Evolutionary conservation across 1,140 invertebrate species (phyloP).

Genomic region (Drosophila fuyamai): DNA sequence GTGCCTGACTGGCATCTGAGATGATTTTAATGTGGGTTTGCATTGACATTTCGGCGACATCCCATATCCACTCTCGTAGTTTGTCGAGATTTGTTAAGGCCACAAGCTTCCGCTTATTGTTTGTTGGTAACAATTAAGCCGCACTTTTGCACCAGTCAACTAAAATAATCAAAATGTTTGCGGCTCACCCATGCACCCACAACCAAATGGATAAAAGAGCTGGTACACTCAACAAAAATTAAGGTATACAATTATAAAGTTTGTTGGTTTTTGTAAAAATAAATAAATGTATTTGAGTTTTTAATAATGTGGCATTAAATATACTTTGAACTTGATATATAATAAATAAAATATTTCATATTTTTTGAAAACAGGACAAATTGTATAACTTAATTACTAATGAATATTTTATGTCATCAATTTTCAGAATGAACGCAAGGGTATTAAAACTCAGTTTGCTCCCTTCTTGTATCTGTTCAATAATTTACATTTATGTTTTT

Average conservation of each 20-base stretch:
- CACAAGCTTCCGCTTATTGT: slow-evolving; percentile 77
- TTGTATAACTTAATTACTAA: too few species aligned
- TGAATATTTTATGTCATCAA: too few species aligned
- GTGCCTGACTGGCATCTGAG: slow-evolving; percentile 64
- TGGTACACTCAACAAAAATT: not conserved
- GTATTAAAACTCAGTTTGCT: too few species aligned
- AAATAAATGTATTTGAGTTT: too few species aligned
- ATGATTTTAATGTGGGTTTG: slow-evolving; percentile 49
- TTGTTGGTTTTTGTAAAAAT: too few species aligned
- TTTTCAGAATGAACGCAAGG: too few species aligned
- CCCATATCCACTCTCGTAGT: slow-evolving; percentile 11
- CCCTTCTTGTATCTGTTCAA: not conserved
- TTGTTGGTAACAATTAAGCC: slow-evolving; percentile 74
- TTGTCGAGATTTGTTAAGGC: slow-evolving; percentile 44
- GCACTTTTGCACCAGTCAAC: slow-evolving; percentile 59
- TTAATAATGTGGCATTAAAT: too few species aligned
- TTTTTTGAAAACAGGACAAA: too few species aligned
- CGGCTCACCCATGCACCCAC: slow-evolving; percentile 58
- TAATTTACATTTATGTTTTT: not conserved
- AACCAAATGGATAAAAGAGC: slow-evolving; percentile 1
- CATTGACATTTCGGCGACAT: slow-evolving; percentile 52
- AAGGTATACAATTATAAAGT: too few species aligned
- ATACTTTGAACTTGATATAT: too few species aligned
- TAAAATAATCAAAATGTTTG: slow-evolving; percentile 71
- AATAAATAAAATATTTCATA: too few species aligned